A percentile compares a stretch with the other conserved stretches of the same genome.
These are phyloP conservation scores for Todus mexicanus DNA, from an alignment of 2,797 vertebrate species.

Conservation along the genomic window DNA sequence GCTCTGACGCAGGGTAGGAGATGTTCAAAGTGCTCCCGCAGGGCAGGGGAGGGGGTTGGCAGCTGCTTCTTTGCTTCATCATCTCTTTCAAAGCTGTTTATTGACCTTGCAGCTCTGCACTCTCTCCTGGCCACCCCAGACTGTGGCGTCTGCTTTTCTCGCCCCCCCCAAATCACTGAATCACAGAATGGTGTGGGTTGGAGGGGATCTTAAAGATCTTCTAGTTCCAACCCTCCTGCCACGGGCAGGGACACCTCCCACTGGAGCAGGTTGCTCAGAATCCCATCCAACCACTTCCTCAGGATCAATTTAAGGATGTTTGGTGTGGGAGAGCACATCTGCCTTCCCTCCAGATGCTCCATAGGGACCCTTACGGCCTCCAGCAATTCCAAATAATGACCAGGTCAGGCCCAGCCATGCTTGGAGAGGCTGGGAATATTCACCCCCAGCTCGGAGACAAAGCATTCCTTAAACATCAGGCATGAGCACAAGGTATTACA, in stretches of 20 bases:
- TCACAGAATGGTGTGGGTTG: not conserved
- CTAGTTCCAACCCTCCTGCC: not conserved
- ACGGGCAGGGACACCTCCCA: not conserved
- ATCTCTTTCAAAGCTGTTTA: not conserved
- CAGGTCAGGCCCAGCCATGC: not conserved
- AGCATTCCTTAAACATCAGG: not conserved
- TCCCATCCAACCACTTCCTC: not conserved
- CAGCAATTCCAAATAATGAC: not conserved
- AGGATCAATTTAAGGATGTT: not conserved
- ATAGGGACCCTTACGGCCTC: fast-evolving
- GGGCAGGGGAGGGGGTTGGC: constrained; percentile 8
- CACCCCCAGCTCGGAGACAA: not conserved
- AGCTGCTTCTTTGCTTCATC: not conserved
- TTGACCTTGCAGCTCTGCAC: not conserved
- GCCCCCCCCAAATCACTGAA: not conserved
- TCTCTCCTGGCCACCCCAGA: not conserved
- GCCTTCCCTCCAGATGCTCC: not conserved
- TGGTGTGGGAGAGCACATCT: not conserved
- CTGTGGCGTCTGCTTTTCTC: not conserved
- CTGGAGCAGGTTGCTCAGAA: not conserved
- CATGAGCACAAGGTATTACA: not conserved
- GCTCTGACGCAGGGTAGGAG: not conserved
- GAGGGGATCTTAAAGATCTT: not conserved
- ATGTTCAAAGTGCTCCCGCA: not conserved
- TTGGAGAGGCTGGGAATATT: not conserved